These are phyloP conservation scores for Rhingia rostrata DNA, from an alignment of 2,888 invertebrate species.

Conservation along the genomic window DNA sequence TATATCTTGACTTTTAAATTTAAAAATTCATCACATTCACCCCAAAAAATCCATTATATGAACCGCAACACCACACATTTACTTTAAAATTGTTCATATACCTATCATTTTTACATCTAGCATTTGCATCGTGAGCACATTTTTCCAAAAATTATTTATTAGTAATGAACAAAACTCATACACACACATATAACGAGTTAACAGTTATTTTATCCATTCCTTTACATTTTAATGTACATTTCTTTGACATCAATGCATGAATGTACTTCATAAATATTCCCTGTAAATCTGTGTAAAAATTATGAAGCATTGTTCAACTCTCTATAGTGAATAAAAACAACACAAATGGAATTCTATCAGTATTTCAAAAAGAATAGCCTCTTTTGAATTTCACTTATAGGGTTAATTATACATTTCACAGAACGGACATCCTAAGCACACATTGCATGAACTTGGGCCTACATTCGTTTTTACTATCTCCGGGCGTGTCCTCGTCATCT, in stretches of 20 bases:
- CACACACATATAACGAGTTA: slow-evolving; percentile 20
- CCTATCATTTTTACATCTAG: slow-evolving; percentile 29
- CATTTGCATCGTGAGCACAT: slow-evolving; percentile 34
- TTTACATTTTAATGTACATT: slow-evolving; percentile 33
- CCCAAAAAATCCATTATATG: slow-evolving; percentile 34
- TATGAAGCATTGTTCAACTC: slow-evolving; percentile 52
- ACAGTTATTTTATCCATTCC: slow-evolving; percentile 49
- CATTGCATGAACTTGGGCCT: no score
- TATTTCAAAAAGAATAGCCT: slow-evolving; percentile 9
- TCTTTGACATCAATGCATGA: slow-evolving; percentile 24
- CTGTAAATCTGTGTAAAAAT: slow-evolving; percentile 66
- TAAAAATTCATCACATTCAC: slow-evolving; percentile 29
- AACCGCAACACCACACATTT: slow-evolving; percentile 4
- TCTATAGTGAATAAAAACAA: slow-evolving; percentile 44
- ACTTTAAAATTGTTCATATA: slow-evolving; percentile 24
- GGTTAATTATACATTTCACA: not conserved
- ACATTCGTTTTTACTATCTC: no score
- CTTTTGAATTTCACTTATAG: not conserved
- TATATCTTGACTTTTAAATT: slow-evolving; percentile 12
- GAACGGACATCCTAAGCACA: not conserved
- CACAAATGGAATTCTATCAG: slow-evolving; percentile 40
- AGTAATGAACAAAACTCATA: slow-evolving; percentile 22
- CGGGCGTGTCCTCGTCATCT: no score
- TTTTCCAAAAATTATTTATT: slow-evolving; percentile 49
- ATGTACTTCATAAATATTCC: slow-evolving; percentile 47